phyloP scores from a whole-genome alignment of 2,888 invertebrate genomes.

The Drosophila silvestris region DNA sequence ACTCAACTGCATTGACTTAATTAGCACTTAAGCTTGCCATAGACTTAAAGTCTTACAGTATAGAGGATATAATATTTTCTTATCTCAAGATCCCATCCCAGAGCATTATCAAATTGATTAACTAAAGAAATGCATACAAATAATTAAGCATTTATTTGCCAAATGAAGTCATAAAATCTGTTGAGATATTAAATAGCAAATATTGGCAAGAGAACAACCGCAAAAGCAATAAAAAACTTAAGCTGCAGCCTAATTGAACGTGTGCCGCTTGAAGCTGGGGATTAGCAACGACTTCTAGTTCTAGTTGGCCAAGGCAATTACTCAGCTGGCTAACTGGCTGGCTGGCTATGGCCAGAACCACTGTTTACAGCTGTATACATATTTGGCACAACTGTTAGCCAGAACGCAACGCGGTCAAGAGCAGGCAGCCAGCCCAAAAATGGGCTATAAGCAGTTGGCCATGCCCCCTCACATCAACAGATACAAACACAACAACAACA shows the following conservation, averaged over 20 bases:
- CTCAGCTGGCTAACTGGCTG: constrained; percentile 3
- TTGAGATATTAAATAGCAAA: constrained; percentile 54
- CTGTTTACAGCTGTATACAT: constrained; percentile 33
- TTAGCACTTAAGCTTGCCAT: not conserved
- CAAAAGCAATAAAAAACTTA: constrained; percentile 5
- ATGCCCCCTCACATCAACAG: constrained; percentile 45
- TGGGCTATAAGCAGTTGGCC: constrained; percentile 72
- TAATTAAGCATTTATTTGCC: constrained; percentile 31
- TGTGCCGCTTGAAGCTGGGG: constrained; percentile 18
- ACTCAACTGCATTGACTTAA: not conserved
- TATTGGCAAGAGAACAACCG: constrained; percentile 22
- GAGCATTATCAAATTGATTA: not conserved
- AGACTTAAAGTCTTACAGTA: not conserved
- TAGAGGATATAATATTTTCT: not conserved
- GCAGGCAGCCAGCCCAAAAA: constrained; percentile 65
- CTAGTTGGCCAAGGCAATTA: constrained; percentile 41
- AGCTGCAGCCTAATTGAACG: constrained; percentile 12
- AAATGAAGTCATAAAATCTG: constrained; percentile 47
- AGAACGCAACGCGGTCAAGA: constrained; percentile 65
- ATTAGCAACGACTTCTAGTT: constrained; percentile 19
- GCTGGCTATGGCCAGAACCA: constrained; percentile 29
- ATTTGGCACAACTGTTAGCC: constrained; percentile 59
- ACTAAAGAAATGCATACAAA: not conserved
- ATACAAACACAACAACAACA: constrained; percentile 10
- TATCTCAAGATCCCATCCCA: not conserved